phyloP scores from a whole-genome alignment of 2,797 vertebrate genomes.

The Premnoplex brunnescens region DNA sequence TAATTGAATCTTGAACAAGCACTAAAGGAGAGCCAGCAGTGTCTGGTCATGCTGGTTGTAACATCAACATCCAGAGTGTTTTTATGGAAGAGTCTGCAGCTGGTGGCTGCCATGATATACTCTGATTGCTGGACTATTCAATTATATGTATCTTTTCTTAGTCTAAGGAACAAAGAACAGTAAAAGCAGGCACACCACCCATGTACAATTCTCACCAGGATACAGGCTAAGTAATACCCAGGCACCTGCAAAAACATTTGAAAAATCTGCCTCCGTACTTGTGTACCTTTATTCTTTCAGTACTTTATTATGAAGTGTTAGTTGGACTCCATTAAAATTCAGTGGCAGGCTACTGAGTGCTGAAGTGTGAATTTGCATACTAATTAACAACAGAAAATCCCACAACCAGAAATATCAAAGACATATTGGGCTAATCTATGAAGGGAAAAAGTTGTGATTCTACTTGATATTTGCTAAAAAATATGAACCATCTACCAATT shows the following conservation, averaged over 20 bases:
- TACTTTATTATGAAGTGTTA: not conserved
- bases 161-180: not conserved
- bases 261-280: not conserved
- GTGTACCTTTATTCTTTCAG: not conserved
- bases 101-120: not conserved
- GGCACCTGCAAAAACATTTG: not conserved
- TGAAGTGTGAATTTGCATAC: conserved; percentile 3
- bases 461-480: conserved; percentile 17
- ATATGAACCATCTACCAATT: not conserved
- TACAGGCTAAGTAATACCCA: not conserved
- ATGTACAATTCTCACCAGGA: not conserved
- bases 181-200: not conserved
- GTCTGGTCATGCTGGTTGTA: not conserved
- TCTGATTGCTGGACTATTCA: not conserved
- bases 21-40: not conserved
- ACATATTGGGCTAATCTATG: not conserved
- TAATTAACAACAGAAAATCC: conserved; percentile 4
- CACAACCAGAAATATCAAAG: conserved; percentile 30
- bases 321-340: not conserved
- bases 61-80: not conserved
- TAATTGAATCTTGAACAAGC: not conserved
- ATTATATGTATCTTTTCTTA: not conserved
- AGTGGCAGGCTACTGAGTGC: not conserved
- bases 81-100: not conserved
- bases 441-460: not conserved